phyloP scores from a whole-genome alignment of 2,888 invertebrate genomes.

The Unio pictorum region DNA sequence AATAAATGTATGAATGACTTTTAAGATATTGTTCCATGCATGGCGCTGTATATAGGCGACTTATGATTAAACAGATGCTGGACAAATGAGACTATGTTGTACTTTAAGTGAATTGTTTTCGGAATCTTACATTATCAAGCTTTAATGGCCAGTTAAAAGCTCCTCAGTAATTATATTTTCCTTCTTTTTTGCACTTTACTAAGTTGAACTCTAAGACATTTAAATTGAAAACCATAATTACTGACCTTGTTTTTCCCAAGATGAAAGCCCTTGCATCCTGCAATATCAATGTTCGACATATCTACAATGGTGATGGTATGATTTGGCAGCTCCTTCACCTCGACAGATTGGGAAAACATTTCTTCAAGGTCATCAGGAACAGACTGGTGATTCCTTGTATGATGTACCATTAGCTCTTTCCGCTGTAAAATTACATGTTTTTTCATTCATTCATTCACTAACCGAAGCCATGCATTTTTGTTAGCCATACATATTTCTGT shows the following conservation, averaged over 20 bases:
- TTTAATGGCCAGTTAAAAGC: too few relatives aligned
- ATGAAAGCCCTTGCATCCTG: slow-evolving; percentile 49
- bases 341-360: slow-evolving; percentile 26
- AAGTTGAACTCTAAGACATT: too few relatives aligned
- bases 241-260: slow-evolving; percentile 56
- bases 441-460: not conserved
- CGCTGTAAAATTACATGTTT: slow-evolving; percentile 29
- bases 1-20: too few relatives aligned
- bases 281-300: slow-evolving; percentile 57
- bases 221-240: not conserved
- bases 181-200: too few relatives aligned
- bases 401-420: slow-evolving; percentile 37
- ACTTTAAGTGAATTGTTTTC: too few relatives aligned
- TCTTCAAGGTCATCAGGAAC: slow-evolving; percentile 42
- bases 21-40: too few relatives aligned
- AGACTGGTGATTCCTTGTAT: slow-evolving; percentile 26
- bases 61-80: too few relatives aligned
- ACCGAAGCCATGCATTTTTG: not conserved
- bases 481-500: too few relatives aligned
- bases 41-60: too few relatives aligned
- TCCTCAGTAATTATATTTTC: too few relatives aligned
- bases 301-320: slow-evolving; percentile 64
- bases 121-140: too few relatives aligned
- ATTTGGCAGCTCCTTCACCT: slow-evolving; percentile 55
- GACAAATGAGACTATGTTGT: too few relatives aligned